Evolutionary conservation across 2,888 invertebrate species (phyloP).

Genomic region (Tachystola acroxantha): DNA sequence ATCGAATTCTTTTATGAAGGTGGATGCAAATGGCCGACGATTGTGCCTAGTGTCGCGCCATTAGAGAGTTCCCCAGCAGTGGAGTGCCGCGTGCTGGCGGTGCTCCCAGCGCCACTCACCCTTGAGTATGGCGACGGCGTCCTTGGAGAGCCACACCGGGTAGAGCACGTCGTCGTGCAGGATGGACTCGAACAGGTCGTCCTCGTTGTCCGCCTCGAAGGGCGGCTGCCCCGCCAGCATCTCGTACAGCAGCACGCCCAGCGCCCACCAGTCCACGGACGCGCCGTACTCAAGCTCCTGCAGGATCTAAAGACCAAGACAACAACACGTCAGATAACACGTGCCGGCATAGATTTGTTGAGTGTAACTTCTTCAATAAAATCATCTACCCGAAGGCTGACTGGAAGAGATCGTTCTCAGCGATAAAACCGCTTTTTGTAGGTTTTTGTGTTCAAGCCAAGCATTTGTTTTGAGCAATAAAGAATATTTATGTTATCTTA

Average conservation of each 20-base stretch:
- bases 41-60: too few relatives aligned
- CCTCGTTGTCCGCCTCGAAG: conserved; percentile 99
- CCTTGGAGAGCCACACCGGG: conserved; percentile 90
- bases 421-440: too few relatives aligned
- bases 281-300: conserved; percentile 95
- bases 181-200: conserved; percentile 99
- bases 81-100: neutral
- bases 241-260: conserved; percentile 99
- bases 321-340: neutral
- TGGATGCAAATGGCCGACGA: too few relatives aligned
- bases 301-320: conserved; percentile 80
- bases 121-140: conserved; percentile 65
- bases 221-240: conserved; percentile 99
- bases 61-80: too few relatives aligned
- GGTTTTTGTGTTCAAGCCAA: too few relatives aligned
- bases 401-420: too few relatives aligned
- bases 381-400: too few relatives aligned
- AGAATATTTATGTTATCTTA: too few relatives aligned
- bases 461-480: too few relatives aligned
- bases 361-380: too few relatives aligned
- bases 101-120: conserved; percentile 16
- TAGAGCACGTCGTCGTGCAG: conserved; percentile 98
- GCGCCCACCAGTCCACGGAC: conserved; percentile 97
- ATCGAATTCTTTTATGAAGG: neutral
- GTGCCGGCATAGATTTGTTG: too few relatives aligned